Percentiles rank a stretch among this genome's conserved stretches.
Conservation (phyloP, 2,113 vertebrate genomes). For the Xenus cinereus region DNA sequence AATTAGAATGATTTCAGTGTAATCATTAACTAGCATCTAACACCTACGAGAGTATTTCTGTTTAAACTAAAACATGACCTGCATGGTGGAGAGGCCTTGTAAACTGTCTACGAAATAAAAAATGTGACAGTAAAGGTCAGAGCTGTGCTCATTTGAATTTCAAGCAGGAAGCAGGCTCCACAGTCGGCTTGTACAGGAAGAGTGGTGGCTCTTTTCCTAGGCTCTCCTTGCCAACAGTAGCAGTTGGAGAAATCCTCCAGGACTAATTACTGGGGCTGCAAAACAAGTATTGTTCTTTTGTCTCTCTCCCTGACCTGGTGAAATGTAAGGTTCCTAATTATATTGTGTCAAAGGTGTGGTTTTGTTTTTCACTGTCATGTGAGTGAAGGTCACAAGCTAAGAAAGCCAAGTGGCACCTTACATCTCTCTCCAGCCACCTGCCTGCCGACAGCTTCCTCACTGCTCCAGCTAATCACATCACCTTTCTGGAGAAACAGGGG, state of each 20-base stretch:
- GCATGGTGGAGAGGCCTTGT: slow-evolving; percentile 81
- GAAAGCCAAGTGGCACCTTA: slow-evolving; percentile 45
- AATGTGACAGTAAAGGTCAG: slow-evolving; percentile 85
- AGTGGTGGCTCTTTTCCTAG: slow-evolving; percentile 44
- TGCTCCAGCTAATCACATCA: slow-evolving; percentile 7
- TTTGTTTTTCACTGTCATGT: slow-evolving; percentile 50
- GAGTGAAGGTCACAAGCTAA: slow-evolving; percentile 54
- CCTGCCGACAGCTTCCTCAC: neutral
- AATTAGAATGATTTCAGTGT: slow-evolving; percentile 84
- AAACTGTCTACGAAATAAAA: slow-evolving; percentile 82
- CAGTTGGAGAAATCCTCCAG: slow-evolving; percentile 77
- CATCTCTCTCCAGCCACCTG: slow-evolving; percentile 8
- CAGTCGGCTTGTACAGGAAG: neutral
- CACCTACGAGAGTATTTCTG: slow-evolving; percentile 81
- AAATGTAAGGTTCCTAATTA: slow-evolving; percentile 65
- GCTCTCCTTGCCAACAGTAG: slow-evolving; percentile 61
- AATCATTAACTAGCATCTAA: slow-evolving; percentile 85
- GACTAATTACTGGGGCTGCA: slow-evolving; percentile 81
- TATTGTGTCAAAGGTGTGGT: slow-evolving; percentile 43
- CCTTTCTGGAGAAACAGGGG: slow-evolving; percentile 13
- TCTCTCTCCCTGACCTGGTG: slow-evolving; percentile 4
- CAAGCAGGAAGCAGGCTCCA: slow-evolving; percentile 73
- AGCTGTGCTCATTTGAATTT: slow-evolving; percentile 79
- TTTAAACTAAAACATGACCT: slow-evolving; percentile 87
- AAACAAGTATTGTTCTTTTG: slow-evolving; percentile 75